Conservation (phyloP, 2,888 invertebrate species). For the Rotaria magnacalcarata region DNA sequence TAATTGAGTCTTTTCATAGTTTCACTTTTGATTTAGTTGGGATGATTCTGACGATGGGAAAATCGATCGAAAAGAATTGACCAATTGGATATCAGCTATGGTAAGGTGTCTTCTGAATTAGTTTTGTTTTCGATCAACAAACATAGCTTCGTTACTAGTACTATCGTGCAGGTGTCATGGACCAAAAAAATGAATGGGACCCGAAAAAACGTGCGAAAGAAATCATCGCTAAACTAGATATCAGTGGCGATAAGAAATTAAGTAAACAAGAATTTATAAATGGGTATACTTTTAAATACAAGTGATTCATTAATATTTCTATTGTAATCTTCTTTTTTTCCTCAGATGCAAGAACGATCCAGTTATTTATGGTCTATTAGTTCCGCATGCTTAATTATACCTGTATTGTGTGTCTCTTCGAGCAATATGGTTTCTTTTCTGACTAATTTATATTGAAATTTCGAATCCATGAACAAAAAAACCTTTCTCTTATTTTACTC, state of each 20-base stretch:
- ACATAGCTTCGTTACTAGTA: background rate
- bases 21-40: background rate
- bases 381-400: slow-evolving; percentile 51
- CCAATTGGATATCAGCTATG: background rate
- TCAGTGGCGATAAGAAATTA: slow-evolving; percentile 47
- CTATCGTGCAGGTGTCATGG: background rate
- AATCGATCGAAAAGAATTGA: background rate
- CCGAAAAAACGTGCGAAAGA: slow-evolving; percentile 1
- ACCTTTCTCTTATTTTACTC: no score
- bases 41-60: background rate
- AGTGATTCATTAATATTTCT: background rate
- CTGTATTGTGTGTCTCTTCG: slow-evolving; percentile 47
- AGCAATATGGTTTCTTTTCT: no score
- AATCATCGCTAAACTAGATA: slow-evolving; percentile 1
- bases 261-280: slow-evolving; percentile 47
- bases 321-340: background rate
- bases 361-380: background rate
- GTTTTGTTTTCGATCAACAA: background rate
- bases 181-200: background rate
- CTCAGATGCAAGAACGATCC: background rate
- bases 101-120: background rate
- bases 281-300: slow-evolving; percentile 49
- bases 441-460: no score
- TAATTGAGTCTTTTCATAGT: background rate
- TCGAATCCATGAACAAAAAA: no score